Evolutionary conservation across 1,140 invertebrate species (phyloP).

Genomic region (Drosophila lacteicornis): DNA sequence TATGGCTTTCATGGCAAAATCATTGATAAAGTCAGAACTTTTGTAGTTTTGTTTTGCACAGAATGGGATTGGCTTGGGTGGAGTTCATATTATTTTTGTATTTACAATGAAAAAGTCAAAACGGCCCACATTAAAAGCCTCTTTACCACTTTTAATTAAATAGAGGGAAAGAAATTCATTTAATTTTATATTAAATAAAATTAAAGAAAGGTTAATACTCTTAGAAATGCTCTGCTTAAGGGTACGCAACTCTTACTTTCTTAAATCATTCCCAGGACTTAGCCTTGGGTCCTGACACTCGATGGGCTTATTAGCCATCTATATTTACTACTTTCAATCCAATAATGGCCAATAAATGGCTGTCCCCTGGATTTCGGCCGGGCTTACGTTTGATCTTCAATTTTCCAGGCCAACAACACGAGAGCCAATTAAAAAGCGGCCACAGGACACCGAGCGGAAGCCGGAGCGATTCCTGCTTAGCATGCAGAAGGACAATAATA

Average conservation of each 20-base stretch:
- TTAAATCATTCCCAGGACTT: not conserved
- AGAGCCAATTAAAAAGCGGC: conserved; percentile 72
- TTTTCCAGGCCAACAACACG: conserved; percentile 54
- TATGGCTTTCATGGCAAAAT: conserved; percentile 8
- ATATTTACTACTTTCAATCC: not conserved
- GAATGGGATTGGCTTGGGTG: too few relatives aligned
- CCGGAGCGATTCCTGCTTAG: conserved; percentile 51
- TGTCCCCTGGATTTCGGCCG: conserved; percentile 10
- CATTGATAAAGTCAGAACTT: conserved; percentile 4
- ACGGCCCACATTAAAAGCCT: too few relatives aligned
- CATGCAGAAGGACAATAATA: conserved; percentile 74
- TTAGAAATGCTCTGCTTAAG: too few relatives aligned
- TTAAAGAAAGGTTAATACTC: too few relatives aligned
- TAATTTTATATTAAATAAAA: too few relatives aligned
- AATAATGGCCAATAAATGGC: too few relatives aligned
- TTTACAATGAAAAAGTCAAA: too few relatives aligned
- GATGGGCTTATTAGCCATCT: conserved; percentile 16
- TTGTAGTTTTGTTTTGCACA: not conserved
- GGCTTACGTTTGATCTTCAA: conserved; percentile 68
- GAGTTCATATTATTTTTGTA: not conserved
- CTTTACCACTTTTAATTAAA: not conserved
- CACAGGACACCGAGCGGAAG: conserved; percentile 46
- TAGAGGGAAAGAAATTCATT: too few relatives aligned
- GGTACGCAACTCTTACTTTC: not conserved
- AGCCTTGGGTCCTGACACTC: not conserved